phyloP scores from a whole-genome alignment of 2,888 invertebrate genomes.

The Drepanosiphum platanoidis region DNA sequence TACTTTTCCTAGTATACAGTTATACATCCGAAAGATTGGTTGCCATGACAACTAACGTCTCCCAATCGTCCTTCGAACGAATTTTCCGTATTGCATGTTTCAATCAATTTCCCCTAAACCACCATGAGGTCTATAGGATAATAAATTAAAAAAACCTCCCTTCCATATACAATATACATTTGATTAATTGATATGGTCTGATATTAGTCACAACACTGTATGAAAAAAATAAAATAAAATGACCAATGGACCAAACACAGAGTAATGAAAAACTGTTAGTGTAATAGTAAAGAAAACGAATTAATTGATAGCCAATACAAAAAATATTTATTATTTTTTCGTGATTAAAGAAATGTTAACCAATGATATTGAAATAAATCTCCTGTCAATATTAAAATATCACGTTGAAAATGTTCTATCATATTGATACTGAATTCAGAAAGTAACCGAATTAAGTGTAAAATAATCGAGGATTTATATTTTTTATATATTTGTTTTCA shows the following conservation, averaged over 20 bases:
- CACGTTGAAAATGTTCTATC: neutral
- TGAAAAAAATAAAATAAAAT: neutral
- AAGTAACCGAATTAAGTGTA: neutral
- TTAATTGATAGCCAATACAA: conserved; percentile 24
- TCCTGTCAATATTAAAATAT: neutral
- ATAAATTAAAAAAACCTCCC: conserved; percentile 43
- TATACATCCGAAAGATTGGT: conserved; percentile 17
- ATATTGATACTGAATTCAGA: neutral
- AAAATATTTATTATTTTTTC: neutral
- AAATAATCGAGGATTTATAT: neutral
- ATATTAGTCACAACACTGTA: conserved; percentile 9
- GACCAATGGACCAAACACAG: conserved; percentile 23
- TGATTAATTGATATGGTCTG: conserved; percentile 45
- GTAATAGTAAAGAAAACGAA: neutral
- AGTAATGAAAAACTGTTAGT: conserved; percentile 20
- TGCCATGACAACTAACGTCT: conserved; percentile 29
- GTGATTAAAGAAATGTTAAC: neutral
- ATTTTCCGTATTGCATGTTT: conserved; percentile 48
- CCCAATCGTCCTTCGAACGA: conserved; percentile 44
- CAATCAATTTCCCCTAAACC: conserved; percentile 55
- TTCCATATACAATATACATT: neutral
- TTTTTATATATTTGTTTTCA: neutral
- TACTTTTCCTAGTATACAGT: neutral
- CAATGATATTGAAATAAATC: neutral
- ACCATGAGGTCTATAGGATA: conserved; percentile 43